Percentiles rank a stretch among this genome's conserved stretches.
Evolutionary conservation across 2,888 invertebrate species (phyloP).

Genomic region (Bursaphelenchus okinawaensis): DNA sequence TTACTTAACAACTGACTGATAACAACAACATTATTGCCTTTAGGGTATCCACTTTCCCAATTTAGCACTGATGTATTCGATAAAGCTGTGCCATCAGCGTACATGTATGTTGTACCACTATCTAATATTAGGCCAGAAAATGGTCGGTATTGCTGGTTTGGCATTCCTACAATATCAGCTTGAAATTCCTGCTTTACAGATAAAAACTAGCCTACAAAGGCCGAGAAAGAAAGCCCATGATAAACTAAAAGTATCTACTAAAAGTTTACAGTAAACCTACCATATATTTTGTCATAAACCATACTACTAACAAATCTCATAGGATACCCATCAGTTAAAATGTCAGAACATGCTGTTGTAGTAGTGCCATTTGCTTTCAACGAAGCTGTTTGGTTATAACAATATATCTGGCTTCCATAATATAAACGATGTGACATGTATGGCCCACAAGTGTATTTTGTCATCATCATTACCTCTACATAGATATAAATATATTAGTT

Average conservation of each 20-base stretch:
- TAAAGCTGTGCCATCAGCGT: neutral
- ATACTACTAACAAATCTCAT: neutral
- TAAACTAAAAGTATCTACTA: too few relatives aligned
- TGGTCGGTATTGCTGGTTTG: neutral
- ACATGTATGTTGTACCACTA: neutral
- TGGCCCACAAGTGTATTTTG: neutral
- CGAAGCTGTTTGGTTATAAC: neutral
- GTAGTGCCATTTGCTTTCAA: neutral
- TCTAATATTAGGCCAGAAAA: neutral
- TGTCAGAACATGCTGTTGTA: neutral
- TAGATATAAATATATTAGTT: too few relatives aligned
- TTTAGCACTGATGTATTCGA: neutral
- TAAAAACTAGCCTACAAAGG: too few relatives aligned
- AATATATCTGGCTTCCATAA: neutral
- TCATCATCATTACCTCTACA: neutral
- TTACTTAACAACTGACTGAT: neutral
- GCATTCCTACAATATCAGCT: neutral
- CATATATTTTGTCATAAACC: neutral
- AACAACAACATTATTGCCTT: neutral
- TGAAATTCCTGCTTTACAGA: too few relatives aligned
- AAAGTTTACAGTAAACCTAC: too few relatives aligned
- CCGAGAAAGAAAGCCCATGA: too few relatives aligned
- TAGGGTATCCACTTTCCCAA: neutral
- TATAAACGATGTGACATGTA: neutral
- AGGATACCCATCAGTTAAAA: neutral